A percentile compares a stretch with the other conserved stretches of the same genome.
Conservation (phyloP, 2,888 invertebrate species). For the Andrena hattorfiana region DNA sequence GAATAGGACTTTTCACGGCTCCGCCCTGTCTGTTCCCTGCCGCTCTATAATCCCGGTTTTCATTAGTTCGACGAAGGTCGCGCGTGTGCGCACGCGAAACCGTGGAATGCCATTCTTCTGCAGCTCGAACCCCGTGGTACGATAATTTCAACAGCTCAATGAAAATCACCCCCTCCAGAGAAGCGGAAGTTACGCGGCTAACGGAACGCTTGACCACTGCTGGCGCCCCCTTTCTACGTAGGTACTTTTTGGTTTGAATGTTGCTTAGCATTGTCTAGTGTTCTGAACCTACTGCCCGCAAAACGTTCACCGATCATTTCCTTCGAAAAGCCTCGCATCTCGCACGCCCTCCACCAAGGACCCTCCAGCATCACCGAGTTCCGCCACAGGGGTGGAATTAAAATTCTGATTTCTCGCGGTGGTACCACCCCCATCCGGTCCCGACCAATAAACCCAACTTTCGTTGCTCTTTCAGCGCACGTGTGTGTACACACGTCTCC, state of each 20-base stretch:
- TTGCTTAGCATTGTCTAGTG: too few species aligned
- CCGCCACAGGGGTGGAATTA: conserved; percentile 1
- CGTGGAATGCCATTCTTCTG: not conserved
- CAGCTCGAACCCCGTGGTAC: not conserved
- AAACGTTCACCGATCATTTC: too few species aligned
- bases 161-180: too few species aligned
- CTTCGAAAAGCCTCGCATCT: not conserved
- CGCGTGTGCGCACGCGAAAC: conserved; percentile 17
- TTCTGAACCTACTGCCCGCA: too few species aligned
- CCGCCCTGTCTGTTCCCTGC: not conserved
- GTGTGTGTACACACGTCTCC: conserved; percentile 23
- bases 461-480: conserved; percentile 45
- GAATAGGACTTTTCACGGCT: conserved; percentile 43
- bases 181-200: too few species aligned
- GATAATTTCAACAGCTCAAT: not conserved
- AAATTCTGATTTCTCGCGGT: conserved; percentile 16
- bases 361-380: not conserved
- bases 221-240: too few species aligned
- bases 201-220: too few species aligned
- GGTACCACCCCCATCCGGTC: not conserved
- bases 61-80: conserved; percentile 7
- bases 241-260: too few species aligned
- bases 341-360: not conserved
- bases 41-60: conserved; percentile 5
- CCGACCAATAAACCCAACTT: conserved; percentile 30